Percentiles rank a stretch among this genome's conserved stretches.
Conservation (phyloP, 2,113 vertebrate genomes). For the Zapornia atra region DNA sequence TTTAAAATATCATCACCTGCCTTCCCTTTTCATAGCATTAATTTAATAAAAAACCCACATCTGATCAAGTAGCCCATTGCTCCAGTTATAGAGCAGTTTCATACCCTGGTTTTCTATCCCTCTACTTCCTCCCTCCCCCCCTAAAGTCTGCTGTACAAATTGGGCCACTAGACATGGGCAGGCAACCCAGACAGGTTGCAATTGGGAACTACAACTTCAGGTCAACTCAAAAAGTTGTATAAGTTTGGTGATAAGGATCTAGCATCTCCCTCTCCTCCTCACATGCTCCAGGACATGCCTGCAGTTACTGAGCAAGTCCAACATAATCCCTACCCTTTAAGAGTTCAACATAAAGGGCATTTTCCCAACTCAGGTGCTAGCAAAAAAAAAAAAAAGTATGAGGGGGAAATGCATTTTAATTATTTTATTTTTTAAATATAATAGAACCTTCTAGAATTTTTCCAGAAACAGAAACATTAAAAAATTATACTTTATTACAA, state of each 20-base stretch:
- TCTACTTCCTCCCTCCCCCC: neutral
- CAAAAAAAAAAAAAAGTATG: constrained; percentile 67
- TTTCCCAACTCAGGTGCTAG: constrained; percentile 32
- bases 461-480: constrained; percentile 91
- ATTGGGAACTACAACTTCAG: neutral
- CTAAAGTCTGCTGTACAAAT: neutral
- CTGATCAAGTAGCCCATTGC: constrained; percentile 53
- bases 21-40: constrained; percentile 1
- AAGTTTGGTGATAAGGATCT: neutral
- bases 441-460: constrained; percentile 87
- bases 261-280: neutral
- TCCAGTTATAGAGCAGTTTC: constrained; percentile 28
- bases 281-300: neutral
- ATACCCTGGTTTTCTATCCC: constrained; percentile 2
- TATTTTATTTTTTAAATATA: constrained; percentile 94
- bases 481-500: constrained; percentile 98
- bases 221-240: neutral
- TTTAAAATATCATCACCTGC: constrained; percentile 7
- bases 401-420: constrained; percentile 78
- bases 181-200: neutral
- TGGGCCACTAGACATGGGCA: neutral
- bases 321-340: neutral
- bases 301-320: neutral
- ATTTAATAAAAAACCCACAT: constrained; percentile 51
- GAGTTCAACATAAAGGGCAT: neutral